phyloP scores from a whole-genome alignment of 2,888 invertebrate genomes.

The Caenorhabditis wallacei region DNA sequence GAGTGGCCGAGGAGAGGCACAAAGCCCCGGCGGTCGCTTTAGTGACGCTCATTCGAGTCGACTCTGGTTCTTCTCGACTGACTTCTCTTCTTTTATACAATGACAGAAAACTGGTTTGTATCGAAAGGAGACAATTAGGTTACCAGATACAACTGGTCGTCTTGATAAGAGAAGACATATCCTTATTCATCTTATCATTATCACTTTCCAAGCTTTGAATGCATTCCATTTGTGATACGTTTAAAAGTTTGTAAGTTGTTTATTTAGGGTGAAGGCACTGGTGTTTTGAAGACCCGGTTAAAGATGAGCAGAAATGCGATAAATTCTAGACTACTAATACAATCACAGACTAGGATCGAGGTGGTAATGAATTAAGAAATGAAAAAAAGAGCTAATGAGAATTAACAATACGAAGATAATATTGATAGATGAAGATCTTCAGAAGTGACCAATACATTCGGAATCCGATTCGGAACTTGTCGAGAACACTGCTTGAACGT shows the following conservation, averaged over 20 bases:
- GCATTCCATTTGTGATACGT: neutral
- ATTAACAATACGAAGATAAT: constrained; percentile 49
- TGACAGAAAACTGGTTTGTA: constrained; percentile 48
- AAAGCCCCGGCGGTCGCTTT: constrained; percentile 76
- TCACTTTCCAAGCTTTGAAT: constrained; percentile 44
- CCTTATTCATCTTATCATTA: constrained; percentile 61
- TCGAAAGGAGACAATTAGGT: constrained; percentile 45
- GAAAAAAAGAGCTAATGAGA: constrained; percentile 20
- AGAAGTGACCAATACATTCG: constrained; percentile 67
- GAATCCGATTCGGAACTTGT: constrained; percentile 53
- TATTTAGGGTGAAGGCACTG: constrained; percentile 45
- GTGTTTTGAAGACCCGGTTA: constrained; percentile 16
- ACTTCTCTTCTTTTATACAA: constrained; percentile 47
- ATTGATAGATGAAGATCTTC: constrained; percentile 66
- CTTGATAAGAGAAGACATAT: constrained; percentile 31
- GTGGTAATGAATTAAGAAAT: constrained; percentile 5
- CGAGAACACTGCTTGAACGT: constrained; percentile 52
- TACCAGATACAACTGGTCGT: constrained; percentile 54
- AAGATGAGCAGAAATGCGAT: constrained; percentile 38
- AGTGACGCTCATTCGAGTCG: constrained; percentile 73
- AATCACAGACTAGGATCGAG: constrained; percentile 55
- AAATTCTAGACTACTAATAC: constrained; percentile 36
- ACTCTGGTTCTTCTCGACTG: constrained; percentile 49
- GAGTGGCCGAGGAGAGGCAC: constrained; percentile 74
- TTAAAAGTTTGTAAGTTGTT: constrained; percentile 19